Conservation (phyloP, 2,113 vertebrate genomes). For the Lathamus discolor region DNA sequence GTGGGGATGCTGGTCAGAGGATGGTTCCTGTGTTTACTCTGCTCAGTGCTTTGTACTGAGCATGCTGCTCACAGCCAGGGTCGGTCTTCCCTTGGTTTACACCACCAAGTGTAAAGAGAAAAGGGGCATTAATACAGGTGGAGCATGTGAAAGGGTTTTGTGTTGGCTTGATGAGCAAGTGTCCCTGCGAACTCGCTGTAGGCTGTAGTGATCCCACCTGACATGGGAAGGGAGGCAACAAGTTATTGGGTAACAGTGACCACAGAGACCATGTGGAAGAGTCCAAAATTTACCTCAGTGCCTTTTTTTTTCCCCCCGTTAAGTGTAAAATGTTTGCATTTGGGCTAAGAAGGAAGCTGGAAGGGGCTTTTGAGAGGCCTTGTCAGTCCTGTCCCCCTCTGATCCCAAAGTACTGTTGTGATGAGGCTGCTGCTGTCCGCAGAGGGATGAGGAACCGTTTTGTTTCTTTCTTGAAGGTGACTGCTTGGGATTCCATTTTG, state of each 20-base stretch:
- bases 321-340: background rate
- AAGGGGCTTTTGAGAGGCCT: background rate
- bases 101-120: fast-evolving
- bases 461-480: background rate
- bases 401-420: background rate
- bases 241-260: background rate
- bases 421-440: background rate
- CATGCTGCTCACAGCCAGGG: background rate
- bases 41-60: fast-evolving
- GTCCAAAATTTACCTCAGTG: slow-evolving; percentile 70
- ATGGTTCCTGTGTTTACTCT: background rate
- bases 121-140: fast-evolving
- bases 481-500: background rate
- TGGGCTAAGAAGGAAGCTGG: background rate
- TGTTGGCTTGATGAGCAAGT: fast-evolving
- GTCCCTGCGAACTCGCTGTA: fast-evolving
- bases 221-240: background rate
- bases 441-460: background rate
- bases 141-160: fast-evolving
- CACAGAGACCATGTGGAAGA: background rate
- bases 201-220: background rate
- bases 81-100: background rate
- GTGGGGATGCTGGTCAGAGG: background rate
- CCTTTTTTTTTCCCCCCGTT: slow-evolving; percentile 48
- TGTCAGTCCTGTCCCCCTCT: background rate